phyloP scores from a whole-genome alignment of 2,797 vertebrate species.

The Acrossocheilus fasciatus region DNA sequence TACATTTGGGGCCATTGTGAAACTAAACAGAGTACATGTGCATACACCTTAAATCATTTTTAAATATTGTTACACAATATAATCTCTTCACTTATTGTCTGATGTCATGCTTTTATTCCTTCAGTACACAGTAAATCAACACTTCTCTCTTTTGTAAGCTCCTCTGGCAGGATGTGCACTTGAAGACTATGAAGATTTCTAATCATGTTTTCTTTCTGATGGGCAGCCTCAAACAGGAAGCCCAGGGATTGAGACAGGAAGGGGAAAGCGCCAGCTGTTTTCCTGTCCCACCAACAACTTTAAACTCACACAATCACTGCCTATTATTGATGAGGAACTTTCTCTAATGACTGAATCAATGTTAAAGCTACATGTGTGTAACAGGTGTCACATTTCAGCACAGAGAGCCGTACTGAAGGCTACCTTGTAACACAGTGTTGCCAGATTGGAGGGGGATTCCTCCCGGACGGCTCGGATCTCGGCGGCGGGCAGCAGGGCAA shows the following conservation, averaged over 20 bases:
- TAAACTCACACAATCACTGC: conserved; percentile 55
- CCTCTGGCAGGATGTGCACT: not conserved
- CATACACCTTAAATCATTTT: not conserved
- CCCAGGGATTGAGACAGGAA: conserved; percentile 70
- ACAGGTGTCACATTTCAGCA: not conserved
- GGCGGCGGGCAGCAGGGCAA: conserved; percentile 94
- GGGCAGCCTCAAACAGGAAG: conserved; percentile 73
- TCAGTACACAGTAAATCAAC: not conserved
- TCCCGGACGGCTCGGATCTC: conserved; percentile 97
- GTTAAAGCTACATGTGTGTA: not conserved
- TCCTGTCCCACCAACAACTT: conserved; percentile 61
- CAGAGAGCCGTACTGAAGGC: not conserved
- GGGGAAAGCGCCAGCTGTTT: conserved; percentile 71
- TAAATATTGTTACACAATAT: not conserved
- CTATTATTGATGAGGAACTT: not conserved
- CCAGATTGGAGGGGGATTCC: conserved; percentile 97
- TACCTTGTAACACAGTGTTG: conserved; percentile 98
- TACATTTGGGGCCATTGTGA: not conserved
- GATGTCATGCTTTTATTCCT: not conserved
- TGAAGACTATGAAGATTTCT: not conserved
- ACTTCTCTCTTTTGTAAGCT: not conserved
- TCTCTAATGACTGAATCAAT: not conserved
- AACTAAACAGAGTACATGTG: not conserved
- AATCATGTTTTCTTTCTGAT: conserved; percentile 67
- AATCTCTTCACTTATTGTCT: not conserved